A percentile compares a stretch with the other conserved stretches of the same genome.
Conservation (phyloP, 2,113 vertebrate genomes). For the Anarhynchus alexandrinus region DNA sequence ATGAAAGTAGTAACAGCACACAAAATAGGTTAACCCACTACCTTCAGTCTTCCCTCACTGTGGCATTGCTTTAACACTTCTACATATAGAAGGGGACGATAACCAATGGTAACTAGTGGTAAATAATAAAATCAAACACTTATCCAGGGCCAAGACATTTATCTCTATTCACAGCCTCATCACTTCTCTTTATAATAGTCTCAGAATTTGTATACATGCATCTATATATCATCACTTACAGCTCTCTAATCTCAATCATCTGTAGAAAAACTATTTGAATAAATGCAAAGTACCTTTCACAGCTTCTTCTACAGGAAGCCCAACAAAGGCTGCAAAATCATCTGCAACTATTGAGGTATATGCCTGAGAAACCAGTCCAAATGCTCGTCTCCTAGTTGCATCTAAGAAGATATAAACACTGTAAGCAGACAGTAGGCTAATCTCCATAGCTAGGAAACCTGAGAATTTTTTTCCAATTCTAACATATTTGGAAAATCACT, state of each 20-base stretch:
- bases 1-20: not conserved
- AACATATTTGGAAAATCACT: not conserved
- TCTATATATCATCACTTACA: not conserved
- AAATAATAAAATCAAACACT: not conserved
- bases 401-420: slow-evolving; percentile 67
- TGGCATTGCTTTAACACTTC: not conserved
- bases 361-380: slow-evolving; percentile 91
- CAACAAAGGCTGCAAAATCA: slow-evolving; percentile 93
- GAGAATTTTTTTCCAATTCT: not conserved
- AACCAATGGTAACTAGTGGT: not conserved
- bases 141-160: not conserved
- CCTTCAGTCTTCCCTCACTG: not conserved
- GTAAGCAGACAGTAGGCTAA: not conserved
- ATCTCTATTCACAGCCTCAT: not conserved
- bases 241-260: not conserved
- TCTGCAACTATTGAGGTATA: slow-evolving; percentile 93
- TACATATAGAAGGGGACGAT: not conserved
- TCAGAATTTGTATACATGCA: not conserved
- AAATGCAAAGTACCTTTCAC: slow-evolving; percentile 83
- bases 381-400: slow-evolving; percentile 86
- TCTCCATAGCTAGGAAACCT: not conserved
- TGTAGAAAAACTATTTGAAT: not conserved
- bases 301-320: slow-evolving; percentile 93
- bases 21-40: not conserved
- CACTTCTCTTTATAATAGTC: not conserved